A percentile compares a stretch with the other conserved stretches of the same genome.
Conservation (phyloP, 2,888 invertebrate genomes). For the Temnothorax ravouxi region DNA sequence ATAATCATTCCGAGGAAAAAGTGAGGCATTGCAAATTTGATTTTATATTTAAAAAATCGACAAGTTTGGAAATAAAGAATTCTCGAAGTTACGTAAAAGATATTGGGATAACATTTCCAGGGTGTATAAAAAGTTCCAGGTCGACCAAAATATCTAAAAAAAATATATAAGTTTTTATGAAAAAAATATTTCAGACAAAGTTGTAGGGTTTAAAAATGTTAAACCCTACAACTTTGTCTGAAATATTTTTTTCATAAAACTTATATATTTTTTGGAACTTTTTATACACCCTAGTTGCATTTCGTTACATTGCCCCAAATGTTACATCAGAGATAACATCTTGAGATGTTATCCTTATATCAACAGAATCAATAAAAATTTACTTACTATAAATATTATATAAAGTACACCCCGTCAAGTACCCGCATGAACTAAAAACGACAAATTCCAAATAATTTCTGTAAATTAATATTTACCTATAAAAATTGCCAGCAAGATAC, state of each 20-base stretch:
- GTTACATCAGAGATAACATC: too few relatives aligned
- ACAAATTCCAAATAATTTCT: constrained; percentile 2
- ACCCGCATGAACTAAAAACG: background rate
- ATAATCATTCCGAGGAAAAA: constrained; percentile 9
- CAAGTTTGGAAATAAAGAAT: background rate
- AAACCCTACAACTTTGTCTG: too few relatives aligned
- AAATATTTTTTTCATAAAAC: too few relatives aligned
- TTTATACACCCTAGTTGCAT: too few relatives aligned
- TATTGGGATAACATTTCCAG: background rate
- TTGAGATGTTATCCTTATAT: background rate
- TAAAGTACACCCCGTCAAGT: background rate
- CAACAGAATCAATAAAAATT: background rate
- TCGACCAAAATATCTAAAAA: too few relatives aligned
- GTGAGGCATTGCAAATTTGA: background rate
- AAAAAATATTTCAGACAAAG: too few relatives aligned
- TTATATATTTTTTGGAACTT: too few relatives aligned
- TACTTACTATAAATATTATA: background rate
- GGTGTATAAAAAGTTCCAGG: too few relatives aligned
- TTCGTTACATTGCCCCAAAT: background rate
- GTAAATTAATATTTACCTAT: constrained; percentile 7
- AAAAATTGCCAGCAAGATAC: constrained; percentile 5
- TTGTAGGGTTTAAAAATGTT: too few relatives aligned
- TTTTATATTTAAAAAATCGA: too few relatives aligned
- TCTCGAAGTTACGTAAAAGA: background rate
- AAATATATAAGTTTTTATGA: too few relatives aligned